Conservation (phyloP, 2,888 invertebrate genomes). For the Conchocele bisecta region DNA sequence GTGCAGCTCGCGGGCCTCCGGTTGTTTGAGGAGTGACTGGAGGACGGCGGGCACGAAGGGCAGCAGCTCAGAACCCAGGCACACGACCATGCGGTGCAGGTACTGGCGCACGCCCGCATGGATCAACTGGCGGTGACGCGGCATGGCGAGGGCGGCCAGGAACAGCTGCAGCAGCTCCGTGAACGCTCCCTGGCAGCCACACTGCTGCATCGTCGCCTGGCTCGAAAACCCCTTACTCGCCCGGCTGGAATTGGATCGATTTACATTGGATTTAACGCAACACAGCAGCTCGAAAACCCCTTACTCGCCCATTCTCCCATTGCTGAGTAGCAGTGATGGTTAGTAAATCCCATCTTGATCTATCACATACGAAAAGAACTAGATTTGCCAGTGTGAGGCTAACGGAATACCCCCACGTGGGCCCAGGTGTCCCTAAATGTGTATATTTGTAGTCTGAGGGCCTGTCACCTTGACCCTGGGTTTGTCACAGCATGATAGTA, state of each 20-base stretch:
- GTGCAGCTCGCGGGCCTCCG: slow-evolving; percentile 81
- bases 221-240: slow-evolving; percentile 86
- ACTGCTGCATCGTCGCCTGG: slow-evolving; percentile 84
- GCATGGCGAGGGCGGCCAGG: slow-evolving; percentile 83
- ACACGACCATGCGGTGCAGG: slow-evolving; percentile 86
- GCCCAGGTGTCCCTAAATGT: no score
- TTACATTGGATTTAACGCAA: no score
- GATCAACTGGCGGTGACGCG: slow-evolving; percentile 76
- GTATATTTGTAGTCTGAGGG: no score
- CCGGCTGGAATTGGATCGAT: slow-evolving; percentile 81
- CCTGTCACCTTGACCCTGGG: no score
- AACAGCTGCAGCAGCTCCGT: slow-evolving; percentile 84
- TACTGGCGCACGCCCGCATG: slow-evolving; percentile 84
- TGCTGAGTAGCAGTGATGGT: no score
- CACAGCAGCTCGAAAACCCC: no score
- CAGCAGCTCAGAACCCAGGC: slow-evolving; percentile 85
- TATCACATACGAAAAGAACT: no score
- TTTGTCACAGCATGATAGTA: no score
- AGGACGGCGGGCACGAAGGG: slow-evolving; percentile 84
- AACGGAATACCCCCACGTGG: no score
- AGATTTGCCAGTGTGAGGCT: no score
- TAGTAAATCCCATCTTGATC: no score
- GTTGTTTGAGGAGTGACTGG: slow-evolving; percentile 83
- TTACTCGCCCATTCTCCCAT: no score
- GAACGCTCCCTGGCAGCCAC: slow-evolving; percentile 84